phyloP scores from a whole-genome alignment of 2,797 vertebrate species.

The Arnoldichthys spilopterus region DNA sequence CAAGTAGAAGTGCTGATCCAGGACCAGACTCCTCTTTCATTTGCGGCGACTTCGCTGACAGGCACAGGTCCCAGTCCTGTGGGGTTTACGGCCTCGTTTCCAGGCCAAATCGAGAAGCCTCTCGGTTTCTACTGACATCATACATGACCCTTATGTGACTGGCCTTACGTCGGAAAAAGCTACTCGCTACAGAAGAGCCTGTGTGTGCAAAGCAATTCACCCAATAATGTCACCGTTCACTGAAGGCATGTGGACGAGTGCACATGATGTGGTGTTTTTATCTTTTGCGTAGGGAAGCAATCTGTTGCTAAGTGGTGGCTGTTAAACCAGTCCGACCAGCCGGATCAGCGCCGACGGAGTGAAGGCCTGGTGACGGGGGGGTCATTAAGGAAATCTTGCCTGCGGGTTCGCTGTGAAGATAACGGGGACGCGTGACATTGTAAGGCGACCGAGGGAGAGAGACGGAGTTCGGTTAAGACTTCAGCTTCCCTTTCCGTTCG shows the following conservation, averaged over 20 bases:
- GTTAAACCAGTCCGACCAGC: constrained; percentile 53
- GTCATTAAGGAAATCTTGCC: constrained; percentile 2
- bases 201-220: not conserved
- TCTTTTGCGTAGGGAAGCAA: constrained; percentile 18
- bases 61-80: no score
- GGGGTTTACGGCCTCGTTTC: not conserved
- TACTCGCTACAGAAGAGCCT: not conserved
- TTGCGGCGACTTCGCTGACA: no score
- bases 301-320: not conserved
- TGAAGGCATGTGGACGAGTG: not conserved
- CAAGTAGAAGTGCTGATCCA: no score
- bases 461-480: not conserved
- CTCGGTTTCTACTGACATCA: no score
- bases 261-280: not conserved
- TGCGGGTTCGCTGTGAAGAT: not conserved
- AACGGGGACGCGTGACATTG: constrained; percentile 1
- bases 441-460: not conserved
- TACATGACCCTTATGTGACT: no score
- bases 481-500: not conserved
- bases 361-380: not conserved
- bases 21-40: no score
- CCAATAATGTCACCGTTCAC: constrained; percentile 1
- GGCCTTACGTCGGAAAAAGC: not conserved
- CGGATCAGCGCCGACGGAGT: not conserved
- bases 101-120: not conserved